These are phyloP conservation scores for Caenorhabditis sp. DNA, from an alignment of 2,888 invertebrate species.

Conservation along the genomic window DNA sequence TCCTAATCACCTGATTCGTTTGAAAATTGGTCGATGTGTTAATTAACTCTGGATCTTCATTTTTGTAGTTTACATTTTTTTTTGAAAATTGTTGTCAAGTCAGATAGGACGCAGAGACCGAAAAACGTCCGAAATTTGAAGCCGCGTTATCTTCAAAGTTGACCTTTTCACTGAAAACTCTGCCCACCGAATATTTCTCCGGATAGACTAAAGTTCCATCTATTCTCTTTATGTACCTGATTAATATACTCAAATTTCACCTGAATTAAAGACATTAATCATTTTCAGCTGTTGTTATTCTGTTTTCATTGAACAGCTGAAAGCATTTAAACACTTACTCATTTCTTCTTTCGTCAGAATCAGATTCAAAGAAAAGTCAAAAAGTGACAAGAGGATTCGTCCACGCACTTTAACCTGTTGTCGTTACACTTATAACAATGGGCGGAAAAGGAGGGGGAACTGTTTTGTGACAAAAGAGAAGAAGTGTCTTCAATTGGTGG, in stretches of 20 bases:
- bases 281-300: slow-evolving; percentile 13
- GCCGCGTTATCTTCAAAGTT: no score
- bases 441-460: background rate
- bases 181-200: no score
- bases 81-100: no score
- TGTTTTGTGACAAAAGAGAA: slow-evolving; percentile 16
- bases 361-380: background rate
- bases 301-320: slow-evolving; percentile 2
- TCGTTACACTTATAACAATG: slow-evolving; percentile 12
- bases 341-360: slow-evolving; percentile 9
- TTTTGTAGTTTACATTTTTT: no score
- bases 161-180: no score
- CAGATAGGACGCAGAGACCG: no score
- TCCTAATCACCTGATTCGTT: no score
- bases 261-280: background rate
- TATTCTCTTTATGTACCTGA: background rate
- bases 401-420: slow-evolving; percentile 34
- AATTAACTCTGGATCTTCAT: no score
- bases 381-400: background rate
- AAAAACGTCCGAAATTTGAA: no score
- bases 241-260: background rate
- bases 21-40: no score
- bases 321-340: slow-evolving; percentile 16
- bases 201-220: no score
- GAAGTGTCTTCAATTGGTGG: slow-evolving; percentile 11